These are phyloP conservation scores for Hydrocynus forskahlii DNA, from an alignment of 2,797 vertebrate species.

Conservation along the genomic window DNA sequence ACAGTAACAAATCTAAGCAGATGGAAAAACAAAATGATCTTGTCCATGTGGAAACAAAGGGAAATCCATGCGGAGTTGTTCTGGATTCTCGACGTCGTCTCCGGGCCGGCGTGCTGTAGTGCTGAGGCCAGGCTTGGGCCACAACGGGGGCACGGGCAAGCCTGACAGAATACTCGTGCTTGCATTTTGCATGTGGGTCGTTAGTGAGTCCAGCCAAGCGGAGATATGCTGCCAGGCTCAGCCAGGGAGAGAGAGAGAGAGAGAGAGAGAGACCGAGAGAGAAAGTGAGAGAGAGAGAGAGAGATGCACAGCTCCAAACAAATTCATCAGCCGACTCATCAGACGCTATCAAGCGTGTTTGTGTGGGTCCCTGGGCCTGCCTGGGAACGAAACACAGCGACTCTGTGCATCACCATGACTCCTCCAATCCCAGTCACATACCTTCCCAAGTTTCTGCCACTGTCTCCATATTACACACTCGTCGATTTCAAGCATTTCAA, in stretches of 20 bases:
- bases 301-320: slow-evolving; percentile 13
- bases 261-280: background rate
- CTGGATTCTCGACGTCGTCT: slow-evolving; percentile 10
- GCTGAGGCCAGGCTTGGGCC: slow-evolving; percentile 7
- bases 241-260: slow-evolving; percentile 1
- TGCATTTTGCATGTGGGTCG: slow-evolving; percentile 39
- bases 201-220: slow-evolving; percentile 49
- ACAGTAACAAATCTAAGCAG: too few relatives aligned
- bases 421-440: background rate
- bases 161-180: slow-evolving; percentile 37
- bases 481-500: slow-evolving; percentile 32
- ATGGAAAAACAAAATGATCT: too few relatives aligned
- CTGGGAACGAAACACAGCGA: background rate
- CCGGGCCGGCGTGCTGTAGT: background rate
- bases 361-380: slow-evolving; percentile 18
- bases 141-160: slow-evolving; percentile 17
- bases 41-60: too few relatives aligned
- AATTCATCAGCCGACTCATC: slow-evolving; percentile 49
- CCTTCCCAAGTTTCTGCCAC: background rate
- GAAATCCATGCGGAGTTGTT: slow-evolving; percentile 26
- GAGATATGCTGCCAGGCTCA: slow-evolving; percentile 23
- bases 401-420: background rate
- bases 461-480: background rate
- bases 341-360: slow-evolving; percentile 29
- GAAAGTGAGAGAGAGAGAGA: slow-evolving; percentile 15